Evolutionary conservation across 2,113 vertebrate species (phyloP).

Genomic region (Pelvicachromis taeniatus): DNA sequence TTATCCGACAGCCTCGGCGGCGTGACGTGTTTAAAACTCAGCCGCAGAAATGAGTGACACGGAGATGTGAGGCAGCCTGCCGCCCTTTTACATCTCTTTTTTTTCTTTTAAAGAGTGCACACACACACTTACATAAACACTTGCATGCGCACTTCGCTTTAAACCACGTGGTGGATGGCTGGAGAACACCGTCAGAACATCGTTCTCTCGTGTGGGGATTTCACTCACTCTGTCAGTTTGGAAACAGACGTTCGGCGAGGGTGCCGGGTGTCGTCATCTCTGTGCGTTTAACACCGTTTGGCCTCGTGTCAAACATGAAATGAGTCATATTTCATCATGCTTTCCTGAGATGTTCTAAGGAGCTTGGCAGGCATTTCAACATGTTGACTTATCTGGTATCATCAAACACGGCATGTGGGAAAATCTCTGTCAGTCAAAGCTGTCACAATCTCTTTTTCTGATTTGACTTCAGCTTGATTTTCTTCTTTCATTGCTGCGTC

Average conservation of each 20-base stretch:
- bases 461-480: neutral
- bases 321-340: conserved; percentile 17
- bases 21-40: conserved; percentile 24
- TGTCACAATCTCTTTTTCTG: conserved; percentile 4
- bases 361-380: conserved; percentile 5
- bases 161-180: neutral
- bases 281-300: conserved; percentile 23
- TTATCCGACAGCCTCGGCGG: conserved; percentile 2
- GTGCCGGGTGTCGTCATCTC: conserved; percentile 4
- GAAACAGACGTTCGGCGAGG: neutral
- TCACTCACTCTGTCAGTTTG: neutral
- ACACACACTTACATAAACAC: neutral
- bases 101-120: neutral
- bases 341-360: conserved; percentile 12
- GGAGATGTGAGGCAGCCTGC: neutral
- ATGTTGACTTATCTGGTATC: conserved; percentile 8
- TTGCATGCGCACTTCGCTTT: neutral
- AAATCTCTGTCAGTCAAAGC: conserved; percentile 47
- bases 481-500: neutral
- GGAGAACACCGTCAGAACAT: neutral
- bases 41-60: neutral
- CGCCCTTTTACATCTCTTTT: neutral
- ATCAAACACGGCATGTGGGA: conserved; percentile 34
- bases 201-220: neutral
- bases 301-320: conserved; percentile 28